phyloP scores from a whole-genome alignment of 2,888 invertebrate genomes.

The Sinodicranocentrus sp. region DNA sequence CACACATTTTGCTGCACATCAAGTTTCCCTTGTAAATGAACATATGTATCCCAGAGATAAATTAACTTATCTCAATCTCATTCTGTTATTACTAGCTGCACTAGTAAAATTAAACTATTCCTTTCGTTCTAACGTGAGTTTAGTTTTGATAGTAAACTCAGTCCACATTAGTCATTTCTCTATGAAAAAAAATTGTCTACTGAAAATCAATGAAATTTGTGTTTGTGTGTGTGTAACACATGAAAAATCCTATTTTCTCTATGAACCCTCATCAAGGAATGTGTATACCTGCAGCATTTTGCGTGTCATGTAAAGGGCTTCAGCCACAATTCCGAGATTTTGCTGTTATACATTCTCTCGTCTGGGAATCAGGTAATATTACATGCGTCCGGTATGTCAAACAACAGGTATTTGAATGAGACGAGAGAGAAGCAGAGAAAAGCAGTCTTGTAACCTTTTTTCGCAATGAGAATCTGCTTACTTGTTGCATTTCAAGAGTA shows the following conservation, averaged over 20 bases:
- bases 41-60: background rate
- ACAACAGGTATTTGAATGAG: background rate
- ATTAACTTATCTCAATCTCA: background rate
- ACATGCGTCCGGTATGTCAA: background rate
- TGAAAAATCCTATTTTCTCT: too few relatives aligned
- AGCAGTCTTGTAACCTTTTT: too few relatives aligned
- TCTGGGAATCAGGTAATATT: constrained; percentile 9
- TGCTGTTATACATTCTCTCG: background rate
- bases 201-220: background rate
- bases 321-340: background rate
- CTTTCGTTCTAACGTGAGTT: background rate
- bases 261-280: too few relatives aligned
- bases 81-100: background rate
- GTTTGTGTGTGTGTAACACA: background rate
- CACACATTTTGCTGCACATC: background rate
- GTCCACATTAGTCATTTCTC: background rate
- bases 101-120: background rate
- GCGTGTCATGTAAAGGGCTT: too few relatives aligned
- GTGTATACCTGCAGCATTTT: too few relatives aligned
- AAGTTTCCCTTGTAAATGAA: background rate
- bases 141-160: background rate
- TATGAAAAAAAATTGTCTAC: background rate
- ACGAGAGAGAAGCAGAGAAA: background rate
- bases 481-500: background rate
- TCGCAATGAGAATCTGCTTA: background rate